Evolutionary conservation across 2,888 invertebrate species (phyloP), one percentile per base, ranked within the genome.

Genomic region (Scelioninae gen. 1): DNA sequence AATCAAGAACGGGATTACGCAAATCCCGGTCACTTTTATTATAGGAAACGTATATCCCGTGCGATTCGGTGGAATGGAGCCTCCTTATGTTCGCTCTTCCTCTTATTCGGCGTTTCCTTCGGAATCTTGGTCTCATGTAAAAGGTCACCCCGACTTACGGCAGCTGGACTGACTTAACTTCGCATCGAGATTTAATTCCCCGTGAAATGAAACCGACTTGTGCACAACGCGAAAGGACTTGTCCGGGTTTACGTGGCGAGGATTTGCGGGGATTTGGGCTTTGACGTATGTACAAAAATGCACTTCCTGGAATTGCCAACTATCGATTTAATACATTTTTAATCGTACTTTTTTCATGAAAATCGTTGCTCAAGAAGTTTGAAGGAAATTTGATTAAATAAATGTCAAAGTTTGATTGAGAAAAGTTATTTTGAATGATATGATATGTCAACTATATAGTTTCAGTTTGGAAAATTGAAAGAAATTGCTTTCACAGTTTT

Each of bases 161-260:
- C 90, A 89, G 89, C 89, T 89, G 89, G 84, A 85, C 85, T 78
- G 90, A 89, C 88, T 90, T 90, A 89, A 87, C 89, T 89, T 88
- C 86, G 84, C 87, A 89, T 90, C 89, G 88, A 84, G 84, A 90
- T 88, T 90, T 90, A 92, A 92, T 92, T 92, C 92, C 88, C 92
- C 92, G 89, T 92, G 91, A 92, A 92, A 92, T 91, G 91, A 91
- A 89, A 86, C 85, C 87, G 86, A 88, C 87, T 87, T 87, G 87
- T 85, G 87, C 86, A 85, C 84, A 85, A 83, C 86, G 85, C 85
- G 85, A 83, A 83, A 85, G 81, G 86, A 89, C 89, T 89, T 87
- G 89, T 79, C 68, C 87, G 88, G 89, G 88, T 89, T 90, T 89
- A 88, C 86, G 88, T 85, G 88, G 88, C 75, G 85, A 85, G 89